Base-by-base conservation (phyloP, 2,888 invertebrate genomes). In the Heterodera filipjevi region DNA sequence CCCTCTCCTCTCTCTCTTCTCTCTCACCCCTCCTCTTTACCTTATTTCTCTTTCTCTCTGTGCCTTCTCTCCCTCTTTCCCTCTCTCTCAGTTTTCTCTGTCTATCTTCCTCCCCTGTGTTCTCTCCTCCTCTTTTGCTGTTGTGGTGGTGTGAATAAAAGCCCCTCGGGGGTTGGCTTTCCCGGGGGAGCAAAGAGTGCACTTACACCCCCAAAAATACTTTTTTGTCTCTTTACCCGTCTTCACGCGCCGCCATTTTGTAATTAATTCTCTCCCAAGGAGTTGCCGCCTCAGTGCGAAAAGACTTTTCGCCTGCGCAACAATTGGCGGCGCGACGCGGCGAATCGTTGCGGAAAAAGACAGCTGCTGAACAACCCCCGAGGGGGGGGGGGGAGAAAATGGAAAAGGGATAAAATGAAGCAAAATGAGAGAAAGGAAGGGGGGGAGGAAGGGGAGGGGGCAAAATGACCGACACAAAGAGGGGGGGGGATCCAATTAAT, bases 201-300 rank as follows among this genome's bases (percentile, higher is more conserved):
- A 59, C 59, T 59, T 59, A 22, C 59, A 27, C 2, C 27, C 0
- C 59, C 59, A 27, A 49, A 49, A 39, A 39, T n/a, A n/a, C n/a
- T 12, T 39, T 39, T 39, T 39, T 39, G 39, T 39, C 39, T 39
- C 12, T 39, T 49, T 19, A 19, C 49, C 49, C 49, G 16, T 49
- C 49, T 49, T 19, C 49, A 49, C 49, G 14, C 49, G 10, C 22
- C 27, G 8, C 59, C 27, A 59, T 59, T 59, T 59, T 59, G 59
- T 27, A 59, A 59, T 59, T 59, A 59, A 59, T 59, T 59, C 59
- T 59, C 59, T 59, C 59, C 59, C n/a, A n/a, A 8, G 59, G 59
- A 22, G 19, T 16, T 19, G 53, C 19, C 53, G 53, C 53, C 44
- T n/a, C 59, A 8, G n/a, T 59, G 22, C n/a, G 27, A 59, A 39